These are phyloP conservation scores for Pseudomyrmex sp. DNA, from an alignment of 1,140 invertebrate genomes.

Conservation along the genomic window DNA sequence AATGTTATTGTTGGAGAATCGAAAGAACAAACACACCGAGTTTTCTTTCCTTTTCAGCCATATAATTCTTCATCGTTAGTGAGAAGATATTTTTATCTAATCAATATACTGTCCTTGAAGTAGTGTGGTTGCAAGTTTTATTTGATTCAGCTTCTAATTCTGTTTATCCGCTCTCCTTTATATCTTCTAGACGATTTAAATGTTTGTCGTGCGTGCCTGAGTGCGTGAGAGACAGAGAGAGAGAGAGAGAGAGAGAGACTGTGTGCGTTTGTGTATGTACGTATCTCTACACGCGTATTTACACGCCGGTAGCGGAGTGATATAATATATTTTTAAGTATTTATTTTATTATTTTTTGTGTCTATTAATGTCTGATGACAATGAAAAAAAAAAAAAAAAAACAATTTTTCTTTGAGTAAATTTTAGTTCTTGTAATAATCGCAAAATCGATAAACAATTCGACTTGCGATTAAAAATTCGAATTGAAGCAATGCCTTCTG, in stretches of 20 bases:
- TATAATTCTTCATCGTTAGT: conserved; percentile 16
- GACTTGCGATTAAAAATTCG: neutral
- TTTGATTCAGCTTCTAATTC: conserved; percentile 24
- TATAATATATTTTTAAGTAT: no score
- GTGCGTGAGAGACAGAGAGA: no score
- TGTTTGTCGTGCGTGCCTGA: neutral
- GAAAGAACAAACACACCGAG: neutral
- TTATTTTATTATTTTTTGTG: no score
- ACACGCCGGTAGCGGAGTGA: no score
- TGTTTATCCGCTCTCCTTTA: neutral
- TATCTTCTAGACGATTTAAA: neutral
- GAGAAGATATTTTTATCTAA: conserved; percentile 37
- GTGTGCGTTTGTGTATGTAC: no score
- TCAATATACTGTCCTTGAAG: conserved; percentile 20
- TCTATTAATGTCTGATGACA: neutral
- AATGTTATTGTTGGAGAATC: neutral
- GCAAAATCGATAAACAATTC: neutral
- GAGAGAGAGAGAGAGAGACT: no score
- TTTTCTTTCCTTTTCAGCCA: neutral
- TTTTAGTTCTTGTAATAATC: neutral
- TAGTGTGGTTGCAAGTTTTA: neutral
- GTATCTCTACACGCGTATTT: no score
- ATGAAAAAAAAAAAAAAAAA: neutral
- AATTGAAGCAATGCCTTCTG: neutral
- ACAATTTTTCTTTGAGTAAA: neutral